Percentiles rank a stretch among this genome's conserved stretches.
These are phyloP conservation scores for Cloeon dipterum DNA, from an alignment of 2,888 invertebrate genomes.

Conservation along the genomic window DNA sequence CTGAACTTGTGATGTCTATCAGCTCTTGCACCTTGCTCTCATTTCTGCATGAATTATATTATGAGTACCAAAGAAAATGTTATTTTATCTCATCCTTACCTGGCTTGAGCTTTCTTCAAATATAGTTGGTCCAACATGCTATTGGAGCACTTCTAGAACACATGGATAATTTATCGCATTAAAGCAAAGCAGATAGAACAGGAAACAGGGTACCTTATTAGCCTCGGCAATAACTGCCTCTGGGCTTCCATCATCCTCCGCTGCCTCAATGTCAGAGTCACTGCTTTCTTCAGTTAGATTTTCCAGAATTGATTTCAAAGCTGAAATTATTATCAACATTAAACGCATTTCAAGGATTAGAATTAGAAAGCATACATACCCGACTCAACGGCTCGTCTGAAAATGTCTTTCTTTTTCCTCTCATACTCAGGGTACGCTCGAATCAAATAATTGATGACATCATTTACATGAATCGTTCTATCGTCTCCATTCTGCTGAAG, in stretches of 20 bases:
- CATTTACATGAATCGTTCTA: too few relatives aligned
- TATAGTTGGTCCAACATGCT: slow-evolving; percentile 7
- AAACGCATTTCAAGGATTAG: neutral
- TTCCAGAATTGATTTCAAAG: neutral
- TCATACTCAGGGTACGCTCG: slow-evolving; percentile 54
- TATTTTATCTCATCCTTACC: slow-evolving; percentile 7
- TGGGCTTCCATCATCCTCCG: slow-evolving; percentile 29
- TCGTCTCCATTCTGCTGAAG: too few relatives aligned
- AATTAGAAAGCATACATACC: slow-evolving; percentile 3
- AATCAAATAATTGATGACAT: too few relatives aligned
- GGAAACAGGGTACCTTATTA: too few relatives aligned
- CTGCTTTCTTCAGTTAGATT: too few relatives aligned
- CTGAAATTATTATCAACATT: neutral
- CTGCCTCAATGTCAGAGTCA: too few relatives aligned
- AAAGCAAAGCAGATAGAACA: too few relatives aligned
- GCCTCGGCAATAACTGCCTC: too few relatives aligned
- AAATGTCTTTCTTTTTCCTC: slow-evolving; percentile 55
- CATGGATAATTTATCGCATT: too few relatives aligned
- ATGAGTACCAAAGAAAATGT: slow-evolving; percentile 13
- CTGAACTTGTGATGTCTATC: slow-evolving; percentile 51
- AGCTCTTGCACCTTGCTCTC: slow-evolving; percentile 36
- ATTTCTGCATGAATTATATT: slow-evolving; percentile 8
- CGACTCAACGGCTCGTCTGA: slow-evolving; percentile 54
- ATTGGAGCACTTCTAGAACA: slow-evolving; percentile 5
- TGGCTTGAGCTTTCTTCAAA: neutral